Percentiles rank a stretch among this genome's conserved stretches.
phyloP scores from a whole-genome alignment of 2,113 vertebrate genomes.

The Muscicapa adusta region DNA sequence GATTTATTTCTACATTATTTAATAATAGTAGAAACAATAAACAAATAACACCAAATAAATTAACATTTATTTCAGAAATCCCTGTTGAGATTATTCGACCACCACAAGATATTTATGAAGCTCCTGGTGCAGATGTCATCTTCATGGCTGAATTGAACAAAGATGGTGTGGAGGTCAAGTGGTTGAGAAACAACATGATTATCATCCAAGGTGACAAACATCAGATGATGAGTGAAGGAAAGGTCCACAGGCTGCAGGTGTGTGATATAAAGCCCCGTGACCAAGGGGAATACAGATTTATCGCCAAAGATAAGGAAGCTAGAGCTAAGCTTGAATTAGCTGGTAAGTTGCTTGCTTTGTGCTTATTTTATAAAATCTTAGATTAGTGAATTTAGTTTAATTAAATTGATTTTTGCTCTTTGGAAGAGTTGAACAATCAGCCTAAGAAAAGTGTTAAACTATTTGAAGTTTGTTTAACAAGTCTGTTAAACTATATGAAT shows the following conservation, averaged over 20 bases:
- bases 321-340: constrained; percentile 94
- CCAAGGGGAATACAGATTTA: constrained; percentile 94
- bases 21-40: not conserved
- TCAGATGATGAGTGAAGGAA: constrained; percentile 98
- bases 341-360: constrained; percentile 74
- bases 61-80: constrained; percentile 80
- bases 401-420: not conserved
- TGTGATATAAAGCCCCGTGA: constrained; percentile 93
- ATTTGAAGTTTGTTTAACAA: not conserved
- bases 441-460: not conserved
- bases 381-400: not conserved
- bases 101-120: constrained; percentile 87
- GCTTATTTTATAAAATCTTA: not conserved
- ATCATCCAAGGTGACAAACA: constrained; percentile 96
- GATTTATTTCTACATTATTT: not conserved
- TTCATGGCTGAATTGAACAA: constrained; percentile 95
- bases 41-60: not conserved
- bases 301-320: constrained; percentile 97
- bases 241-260: constrained; percentile 90
- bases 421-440: not conserved
- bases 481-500: not conserved
- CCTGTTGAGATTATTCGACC: constrained; percentile 95
- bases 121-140: constrained; percentile 88
- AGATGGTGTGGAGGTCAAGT: constrained; percentile 94
- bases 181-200: constrained; percentile 97